A percentile compares a stretch with the other conserved stretches of the same genome.
Conservation (phyloP, 1,140 invertebrate genomes). For the Drosophila bocki region DNA sequence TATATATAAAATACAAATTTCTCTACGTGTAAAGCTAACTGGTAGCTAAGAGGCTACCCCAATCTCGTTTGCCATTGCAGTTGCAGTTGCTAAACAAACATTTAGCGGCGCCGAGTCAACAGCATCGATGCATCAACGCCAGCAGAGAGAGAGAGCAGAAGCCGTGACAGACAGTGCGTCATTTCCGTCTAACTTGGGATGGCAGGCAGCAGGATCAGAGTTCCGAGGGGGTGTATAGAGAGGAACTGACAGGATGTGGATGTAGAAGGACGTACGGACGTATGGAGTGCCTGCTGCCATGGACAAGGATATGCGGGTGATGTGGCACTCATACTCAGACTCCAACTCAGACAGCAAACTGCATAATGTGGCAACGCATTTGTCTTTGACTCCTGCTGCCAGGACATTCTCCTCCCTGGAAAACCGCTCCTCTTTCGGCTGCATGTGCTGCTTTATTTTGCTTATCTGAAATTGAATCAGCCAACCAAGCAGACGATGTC, state of each 20-base stretch:
- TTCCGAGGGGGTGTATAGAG: no score
- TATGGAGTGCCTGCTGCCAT: constrained; percentile 26
- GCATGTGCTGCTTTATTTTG: constrained; percentile 82
- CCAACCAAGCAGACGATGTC: constrained; percentile 68
- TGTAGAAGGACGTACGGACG: constrained; percentile 8
- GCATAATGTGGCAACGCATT: constrained; percentile 80
- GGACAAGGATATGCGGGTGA: constrained; percentile 69
- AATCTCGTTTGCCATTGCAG: constrained; percentile 38
- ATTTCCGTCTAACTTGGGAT: constrained; percentile 61
- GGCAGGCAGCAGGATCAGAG: not conserved
- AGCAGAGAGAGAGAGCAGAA: constrained; percentile 44
- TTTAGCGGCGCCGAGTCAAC: constrained; percentile 76
- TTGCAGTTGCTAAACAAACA: constrained; percentile 82
- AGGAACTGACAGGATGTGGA: not conserved
- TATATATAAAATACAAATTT: not conserved
- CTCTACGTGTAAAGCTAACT: not conserved
- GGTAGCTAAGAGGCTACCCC: not conserved
- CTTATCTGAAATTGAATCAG: constrained; percentile 83
- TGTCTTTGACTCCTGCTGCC: constrained; percentile 66
- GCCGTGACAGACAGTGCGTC: constrained; percentile 64
- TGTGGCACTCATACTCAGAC: constrained; percentile 42
- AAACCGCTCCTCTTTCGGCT: constrained; percentile 25
- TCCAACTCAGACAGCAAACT: constrained; percentile 47
- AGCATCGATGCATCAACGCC: constrained; percentile 78
- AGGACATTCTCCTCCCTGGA: not conserved